Evolutionary conservation across 2,888 invertebrate species (phyloP), one percentile per base, ranked within the genome.

Genomic region (Pachydiplax longipennis): DNA sequence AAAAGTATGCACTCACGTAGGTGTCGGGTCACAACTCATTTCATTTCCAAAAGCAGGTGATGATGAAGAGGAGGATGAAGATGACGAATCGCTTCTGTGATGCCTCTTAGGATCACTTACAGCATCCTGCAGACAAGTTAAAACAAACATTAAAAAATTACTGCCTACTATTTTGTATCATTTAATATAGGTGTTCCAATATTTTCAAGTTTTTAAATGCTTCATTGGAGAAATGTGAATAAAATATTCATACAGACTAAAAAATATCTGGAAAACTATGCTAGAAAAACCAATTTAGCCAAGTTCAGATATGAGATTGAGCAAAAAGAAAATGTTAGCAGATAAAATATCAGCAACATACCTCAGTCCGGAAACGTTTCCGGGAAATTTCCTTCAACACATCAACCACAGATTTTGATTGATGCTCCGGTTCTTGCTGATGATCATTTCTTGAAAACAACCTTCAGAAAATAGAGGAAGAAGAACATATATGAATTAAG

Each of bases 341-440:
- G 8, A 53, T 1, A 10, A 18, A 4, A 53, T 1, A 18, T 53
- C 5, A 53, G 5, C 5, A 13, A 91, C 92, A 92, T 92, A 94
- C 95, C 92, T 93, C 94, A 80, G 94, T 94, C 92, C 95, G 95
- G 48, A 95, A 95, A 61, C 95, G 93, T 92, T 95, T 95, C 40
- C 95, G 93, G 0, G 95, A 95, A 90, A 95, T 95, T 93, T 95
- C 95, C 92, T 95, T 95, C 0, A 95, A 92, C 22, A 95, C 95
- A 92, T 95, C 95, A 61, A 95, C 92, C 6, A 95, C 95, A 93
- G 93, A 91, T 94, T 93, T 87, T 93, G 37, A 90, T 93, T 94
- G 2, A 93, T 94, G 3, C 93, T 92, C 92, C 94, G 94, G 94
- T 91, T 93, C 93, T 90, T 93, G 92, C 15, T 80, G 80, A 40